Conservation (phyloP, 1,140 invertebrate species). For the Choristoneura fumiferana region DNA sequence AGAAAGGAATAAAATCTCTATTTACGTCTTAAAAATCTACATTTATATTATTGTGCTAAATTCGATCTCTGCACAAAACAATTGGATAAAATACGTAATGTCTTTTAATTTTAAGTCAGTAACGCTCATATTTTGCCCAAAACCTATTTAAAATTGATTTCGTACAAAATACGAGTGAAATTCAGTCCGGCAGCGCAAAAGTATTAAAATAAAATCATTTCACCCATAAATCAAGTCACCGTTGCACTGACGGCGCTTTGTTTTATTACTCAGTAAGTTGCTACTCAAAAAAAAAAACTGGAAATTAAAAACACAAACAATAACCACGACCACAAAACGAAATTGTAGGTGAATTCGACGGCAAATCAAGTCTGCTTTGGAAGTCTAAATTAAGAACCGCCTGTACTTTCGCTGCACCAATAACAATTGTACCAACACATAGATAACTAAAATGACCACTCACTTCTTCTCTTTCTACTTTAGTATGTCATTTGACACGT, state of each 20-base stretch:
- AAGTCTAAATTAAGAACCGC: no score
- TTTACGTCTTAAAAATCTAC: constrained; percentile 13
- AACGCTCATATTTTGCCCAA: not conserved
- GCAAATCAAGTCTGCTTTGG: no score
- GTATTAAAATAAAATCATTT: constrained; percentile 13
- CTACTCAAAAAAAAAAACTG: no score
- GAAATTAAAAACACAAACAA: no score
- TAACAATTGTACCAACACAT: no score
- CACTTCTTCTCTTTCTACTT: no score
- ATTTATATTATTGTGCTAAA: constrained; percentile 8
- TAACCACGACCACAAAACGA: no score
- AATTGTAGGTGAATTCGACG: no score
- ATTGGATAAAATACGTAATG: constrained; percentile 8
- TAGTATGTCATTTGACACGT: no score
- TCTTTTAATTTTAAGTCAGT: not conserved
- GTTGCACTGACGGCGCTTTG: not conserved
- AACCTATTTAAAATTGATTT: not conserved
- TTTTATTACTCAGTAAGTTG: no score
- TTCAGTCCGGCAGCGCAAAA: constrained; percentile 10
- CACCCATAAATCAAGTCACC: not conserved
- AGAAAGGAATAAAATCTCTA: constrained; percentile 17
- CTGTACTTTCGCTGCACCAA: no score
- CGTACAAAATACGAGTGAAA: not conserved
- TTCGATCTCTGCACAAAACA: constrained; percentile 1
- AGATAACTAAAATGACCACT: no score